Conservation (phyloP, 1,140 invertebrate species). For the Mycetomoellerius zeteki region DNA sequence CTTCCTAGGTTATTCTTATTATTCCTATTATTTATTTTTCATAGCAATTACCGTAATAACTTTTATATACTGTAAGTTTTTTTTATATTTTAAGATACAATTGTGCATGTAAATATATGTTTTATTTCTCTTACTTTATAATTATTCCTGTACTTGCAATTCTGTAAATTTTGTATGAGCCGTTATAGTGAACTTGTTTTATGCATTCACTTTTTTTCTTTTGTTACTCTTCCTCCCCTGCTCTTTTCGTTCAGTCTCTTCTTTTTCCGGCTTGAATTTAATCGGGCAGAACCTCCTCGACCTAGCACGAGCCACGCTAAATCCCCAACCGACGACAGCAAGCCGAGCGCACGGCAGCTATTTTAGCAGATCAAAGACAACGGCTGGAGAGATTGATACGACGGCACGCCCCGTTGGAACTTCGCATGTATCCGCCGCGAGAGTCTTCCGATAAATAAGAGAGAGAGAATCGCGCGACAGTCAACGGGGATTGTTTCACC, state of each 20-base stretch:
- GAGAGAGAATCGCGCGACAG: slow-evolving; percentile 10
- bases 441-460: slow-evolving; percentile 70
- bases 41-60: background rate
- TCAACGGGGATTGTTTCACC: slow-evolving; percentile 73
- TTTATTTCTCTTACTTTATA: background rate
- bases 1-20: background rate
- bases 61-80: background rate
- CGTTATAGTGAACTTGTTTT: background rate
- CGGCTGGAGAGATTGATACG: slow-evolving; percentile 73
- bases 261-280: slow-evolving; percentile 68
- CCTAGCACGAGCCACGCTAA: slow-evolving; percentile 63
- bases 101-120: background rate
- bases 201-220: background rate
- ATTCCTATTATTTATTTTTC: slow-evolving; percentile 9
- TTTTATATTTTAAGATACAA: background rate
- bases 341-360: slow-evolving; percentile 56
- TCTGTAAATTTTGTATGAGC: background rate
- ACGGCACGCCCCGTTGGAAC: slow-evolving; percentile 65
- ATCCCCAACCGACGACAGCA: slow-evolving; percentile 66
- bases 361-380: slow-evolving; percentile 78
- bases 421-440: slow-evolving; percentile 45
- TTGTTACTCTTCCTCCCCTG: background rate
- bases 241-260: background rate
- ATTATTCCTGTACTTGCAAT: background rate
- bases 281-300: slow-evolving; percentile 71